These are phyloP conservation scores for Ataeniobius toweri DNA, from an alignment of 2,797 vertebrate genomes.

Conservation along the genomic window DNA sequence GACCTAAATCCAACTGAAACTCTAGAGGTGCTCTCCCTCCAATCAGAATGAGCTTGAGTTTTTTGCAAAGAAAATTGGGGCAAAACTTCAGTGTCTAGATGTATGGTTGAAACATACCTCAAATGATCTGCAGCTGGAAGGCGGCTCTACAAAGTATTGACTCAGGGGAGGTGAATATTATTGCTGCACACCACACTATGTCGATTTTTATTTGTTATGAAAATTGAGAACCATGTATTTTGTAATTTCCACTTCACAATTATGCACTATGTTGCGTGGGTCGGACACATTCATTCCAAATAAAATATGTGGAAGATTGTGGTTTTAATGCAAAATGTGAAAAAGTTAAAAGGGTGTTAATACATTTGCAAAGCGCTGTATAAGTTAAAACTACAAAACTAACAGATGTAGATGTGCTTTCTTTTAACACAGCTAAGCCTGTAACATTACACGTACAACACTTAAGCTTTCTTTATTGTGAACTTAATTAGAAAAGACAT, in stretches of 20 bases:
- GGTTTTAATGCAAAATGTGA: neutral
- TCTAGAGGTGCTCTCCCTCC: neutral
- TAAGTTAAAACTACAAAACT: neutral
- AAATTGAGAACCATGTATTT: too few relatives aligned
- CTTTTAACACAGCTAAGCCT: neutral
- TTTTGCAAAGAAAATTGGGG: neutral
- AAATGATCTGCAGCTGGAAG: neutral
- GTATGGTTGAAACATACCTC: neutral
- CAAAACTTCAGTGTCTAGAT: neutral
- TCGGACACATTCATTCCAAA: neutral
- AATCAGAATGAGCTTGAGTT: neutral
- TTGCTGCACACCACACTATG: neutral
- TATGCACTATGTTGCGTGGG: neutral
- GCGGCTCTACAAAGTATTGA: neutral
- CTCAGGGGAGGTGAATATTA: neutral
- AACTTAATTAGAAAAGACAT: neutral
- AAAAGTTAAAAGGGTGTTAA: neutral
- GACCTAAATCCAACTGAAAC: neutral
- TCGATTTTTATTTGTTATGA: neutral
- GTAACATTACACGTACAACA: neutral
- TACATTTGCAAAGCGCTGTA: neutral
- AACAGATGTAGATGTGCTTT: neutral
- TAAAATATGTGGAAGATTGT: neutral
- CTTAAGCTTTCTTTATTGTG: neutral
- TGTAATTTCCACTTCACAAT: neutral